A percentile compares a stretch with the other conserved stretches of the same genome.
These are phyloP conservation scores for Sebastes steindachneri DNA, from an alignment of 2,797 vertebrate species.

Conservation along the genomic window DNA sequence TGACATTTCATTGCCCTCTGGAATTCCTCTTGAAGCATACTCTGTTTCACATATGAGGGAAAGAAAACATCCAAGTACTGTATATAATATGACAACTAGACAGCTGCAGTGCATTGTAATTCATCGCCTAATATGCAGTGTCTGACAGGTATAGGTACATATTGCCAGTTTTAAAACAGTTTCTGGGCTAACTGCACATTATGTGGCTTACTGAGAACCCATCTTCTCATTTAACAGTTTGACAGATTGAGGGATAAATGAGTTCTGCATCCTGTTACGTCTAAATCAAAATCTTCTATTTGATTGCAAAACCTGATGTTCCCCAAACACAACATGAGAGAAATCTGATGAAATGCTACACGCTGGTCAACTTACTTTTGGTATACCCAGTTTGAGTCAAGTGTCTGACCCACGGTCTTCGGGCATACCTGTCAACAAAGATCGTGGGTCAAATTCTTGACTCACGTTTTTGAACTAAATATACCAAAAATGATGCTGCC, in stretches of 20 bases:
- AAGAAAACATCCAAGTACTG: background rate
- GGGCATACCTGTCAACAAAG: background rate
- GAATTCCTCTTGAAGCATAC: background rate
- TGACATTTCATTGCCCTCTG: background rate
- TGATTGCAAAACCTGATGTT: background rate
- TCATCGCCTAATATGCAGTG: background rate
- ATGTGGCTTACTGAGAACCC: background rate
- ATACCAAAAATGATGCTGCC: background rate
- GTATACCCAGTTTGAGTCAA: background rate
- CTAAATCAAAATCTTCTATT: background rate
- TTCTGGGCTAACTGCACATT: background rate
- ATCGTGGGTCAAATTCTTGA: background rate
- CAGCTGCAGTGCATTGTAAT: background rate
- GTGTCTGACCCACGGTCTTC: background rate
- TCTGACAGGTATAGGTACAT: background rate
- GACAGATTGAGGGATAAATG: background rate
- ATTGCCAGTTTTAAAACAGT: background rate
- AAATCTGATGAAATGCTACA: background rate
- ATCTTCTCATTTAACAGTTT: background rate
- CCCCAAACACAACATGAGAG: background rate
- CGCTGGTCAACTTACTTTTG: background rate
- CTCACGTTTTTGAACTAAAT: background rate
- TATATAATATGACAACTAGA: background rate
- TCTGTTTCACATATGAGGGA: background rate
- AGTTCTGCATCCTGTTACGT: background rate